These are phyloP conservation scores for Eulemur rubriventer DNA, from an alignment of 2,797 vertebrate genomes.

Conservation along the genomic window DNA sequence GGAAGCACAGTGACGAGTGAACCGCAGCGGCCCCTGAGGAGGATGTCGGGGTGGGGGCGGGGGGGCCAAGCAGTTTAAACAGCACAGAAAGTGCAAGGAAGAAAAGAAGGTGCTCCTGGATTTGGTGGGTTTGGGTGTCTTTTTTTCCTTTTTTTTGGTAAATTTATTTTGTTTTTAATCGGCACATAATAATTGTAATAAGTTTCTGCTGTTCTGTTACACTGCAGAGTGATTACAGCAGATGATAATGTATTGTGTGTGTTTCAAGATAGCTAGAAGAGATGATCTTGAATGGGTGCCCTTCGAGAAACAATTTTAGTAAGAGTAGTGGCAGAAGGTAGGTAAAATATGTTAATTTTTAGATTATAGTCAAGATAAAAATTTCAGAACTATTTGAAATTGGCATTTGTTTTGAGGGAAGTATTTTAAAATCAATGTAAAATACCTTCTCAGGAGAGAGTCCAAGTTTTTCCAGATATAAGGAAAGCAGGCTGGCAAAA, in stretches of 20 bases:
- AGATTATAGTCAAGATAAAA: neutral
- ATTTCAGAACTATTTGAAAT: slow-evolving; percentile 33
- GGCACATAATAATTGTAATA: neutral
- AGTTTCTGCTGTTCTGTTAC: neutral
- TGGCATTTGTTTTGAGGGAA: slow-evolving; percentile 40
- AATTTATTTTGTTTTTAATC: neutral
- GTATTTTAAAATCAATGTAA: slow-evolving; percentile 48
- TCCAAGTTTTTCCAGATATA: neutral
- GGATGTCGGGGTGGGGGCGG: no score
- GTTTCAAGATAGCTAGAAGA: neutral
- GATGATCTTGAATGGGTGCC: neutral
- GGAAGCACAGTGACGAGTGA: neutral
- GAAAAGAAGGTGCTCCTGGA: neutral
- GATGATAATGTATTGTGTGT: neutral
- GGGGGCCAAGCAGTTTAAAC: fast-evolving
- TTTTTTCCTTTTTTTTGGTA: neutral
- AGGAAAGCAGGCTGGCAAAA: slow-evolving; percentile 3
- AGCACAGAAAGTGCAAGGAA: neutral
- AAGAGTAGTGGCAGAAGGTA: neutral
- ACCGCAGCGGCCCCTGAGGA: neutral
- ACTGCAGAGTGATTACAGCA: no score
- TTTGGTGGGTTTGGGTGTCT: neutral
- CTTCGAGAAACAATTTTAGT: neutral
- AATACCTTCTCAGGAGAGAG: slow-evolving; percentile 26
- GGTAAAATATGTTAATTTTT: neutral